Conservation (phyloP, 1,140 invertebrate genomes). For the Nephotettix cincticeps region DNA sequence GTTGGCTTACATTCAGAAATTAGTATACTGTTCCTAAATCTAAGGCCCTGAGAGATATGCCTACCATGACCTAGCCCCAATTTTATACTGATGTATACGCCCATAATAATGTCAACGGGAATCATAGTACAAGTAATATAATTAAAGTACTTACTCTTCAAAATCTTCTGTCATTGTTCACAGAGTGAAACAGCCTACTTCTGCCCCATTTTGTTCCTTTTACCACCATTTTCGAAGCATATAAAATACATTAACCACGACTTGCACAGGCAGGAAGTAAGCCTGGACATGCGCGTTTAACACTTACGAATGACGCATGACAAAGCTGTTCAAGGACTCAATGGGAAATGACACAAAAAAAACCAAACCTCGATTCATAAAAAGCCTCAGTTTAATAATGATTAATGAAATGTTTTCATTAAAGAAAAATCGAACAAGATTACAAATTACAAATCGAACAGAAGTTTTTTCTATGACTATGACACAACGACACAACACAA, state of each 20-base stretch:
- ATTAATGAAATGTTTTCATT: slow-evolving; percentile 26
- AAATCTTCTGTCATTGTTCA: slow-evolving; percentile 54
- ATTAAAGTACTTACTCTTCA: slow-evolving; percentile 50
- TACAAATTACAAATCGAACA: background rate
- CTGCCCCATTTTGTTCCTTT: slow-evolving; percentile 49
- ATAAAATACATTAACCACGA: slow-evolving; percentile 49
- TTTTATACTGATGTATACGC: slow-evolving; percentile 30
- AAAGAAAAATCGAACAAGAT: background rate
- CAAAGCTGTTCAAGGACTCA: slow-evolving; percentile 30
- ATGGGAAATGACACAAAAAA: slow-evolving; percentile 31
- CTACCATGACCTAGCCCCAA: slow-evolving; percentile 29
- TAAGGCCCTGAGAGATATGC: slow-evolving; percentile 17
- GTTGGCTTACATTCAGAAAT: background rate
- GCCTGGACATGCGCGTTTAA: slow-evolving; percentile 33
- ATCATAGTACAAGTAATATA: background rate
- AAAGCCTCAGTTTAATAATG: slow-evolving; percentile 29
- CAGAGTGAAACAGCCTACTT: slow-evolving; percentile 49
- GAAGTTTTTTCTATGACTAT: background rate
- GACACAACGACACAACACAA: background rate
- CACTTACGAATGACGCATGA: slow-evolving; percentile 31
- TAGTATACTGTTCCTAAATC: slow-evolving; percentile 17
- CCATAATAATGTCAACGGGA: slow-evolving; percentile 21
- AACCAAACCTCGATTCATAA: slow-evolving; percentile 36
- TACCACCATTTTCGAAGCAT: slow-evolving; percentile 53
- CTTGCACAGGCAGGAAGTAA: slow-evolving; percentile 39